A percentile compares a stretch with the other conserved stretches of the same genome.
phyloP scores from a whole-genome alignment of 1,140 invertebrate species.

The Dinoponera quadriceps region DNA sequence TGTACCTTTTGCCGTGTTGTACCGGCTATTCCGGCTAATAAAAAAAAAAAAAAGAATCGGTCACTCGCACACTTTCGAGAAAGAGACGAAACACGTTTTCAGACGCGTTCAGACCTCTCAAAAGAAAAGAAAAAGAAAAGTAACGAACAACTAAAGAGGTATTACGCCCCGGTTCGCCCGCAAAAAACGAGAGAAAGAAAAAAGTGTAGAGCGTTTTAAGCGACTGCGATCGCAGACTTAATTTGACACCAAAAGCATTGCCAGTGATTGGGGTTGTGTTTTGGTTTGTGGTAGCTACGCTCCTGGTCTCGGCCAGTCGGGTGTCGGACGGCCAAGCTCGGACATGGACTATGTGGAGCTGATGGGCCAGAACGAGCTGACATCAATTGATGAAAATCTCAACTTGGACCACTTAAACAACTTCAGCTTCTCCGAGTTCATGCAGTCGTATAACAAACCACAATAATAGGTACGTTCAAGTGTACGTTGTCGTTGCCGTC shows the following conservation, averaged over 20 bases:
- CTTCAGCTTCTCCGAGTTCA: slow-evolving; percentile 82
- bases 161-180: background rate
- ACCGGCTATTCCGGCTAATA: slow-evolving; percentile 82
- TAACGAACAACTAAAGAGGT: slow-evolving; percentile 36
- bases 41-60: slow-evolving; percentile 67
- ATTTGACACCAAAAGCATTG: slow-evolving; percentile 76
- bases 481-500: slow-evolving; percentile 15
- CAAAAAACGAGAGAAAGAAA: too few relatives aligned
- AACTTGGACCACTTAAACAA: slow-evolving; percentile 81
- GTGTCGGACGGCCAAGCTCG: slow-evolving; percentile 78
- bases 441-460: slow-evolving; percentile 81
- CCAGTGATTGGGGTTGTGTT: slow-evolving; percentile 86
- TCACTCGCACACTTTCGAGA: slow-evolving; percentile 67
- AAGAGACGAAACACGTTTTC: slow-evolving; percentile 12
- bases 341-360: slow-evolving; percentile 84
- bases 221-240: slow-evolving; percentile 36
- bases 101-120: background rate
- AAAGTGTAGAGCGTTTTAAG: slow-evolving; percentile 21
- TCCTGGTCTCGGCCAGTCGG: slow-evolving; percentile 83
- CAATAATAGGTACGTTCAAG: slow-evolving; percentile 78
- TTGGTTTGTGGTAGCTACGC: slow-evolving; percentile 84
- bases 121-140: slow-evolving; percentile 28
- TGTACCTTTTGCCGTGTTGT: slow-evolving; percentile 80
- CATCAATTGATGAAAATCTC: slow-evolving; percentile 83
- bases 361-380: slow-evolving; percentile 80